These are phyloP conservation scores for Seira musarum DNA, from an alignment of 2,888 invertebrate species.

Conservation along the genomic window DNA sequence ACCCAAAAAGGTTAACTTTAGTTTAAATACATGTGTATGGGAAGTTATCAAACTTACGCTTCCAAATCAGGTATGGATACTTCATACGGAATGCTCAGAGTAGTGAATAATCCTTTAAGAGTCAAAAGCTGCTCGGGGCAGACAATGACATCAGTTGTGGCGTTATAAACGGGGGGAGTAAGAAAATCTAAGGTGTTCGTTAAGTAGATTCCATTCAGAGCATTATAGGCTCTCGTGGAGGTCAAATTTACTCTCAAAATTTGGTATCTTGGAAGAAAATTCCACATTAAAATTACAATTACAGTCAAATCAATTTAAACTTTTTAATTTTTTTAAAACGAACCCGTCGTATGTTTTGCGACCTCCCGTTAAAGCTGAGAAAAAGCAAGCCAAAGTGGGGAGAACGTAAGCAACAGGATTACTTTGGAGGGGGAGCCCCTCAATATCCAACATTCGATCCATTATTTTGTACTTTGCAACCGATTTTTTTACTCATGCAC, in stretches of 20 bases:
- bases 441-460: conserved; percentile 35
- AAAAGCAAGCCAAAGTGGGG: conserved; percentile 66
- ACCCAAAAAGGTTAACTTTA: not conserved
- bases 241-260: conserved; percentile 63
- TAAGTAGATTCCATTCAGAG: conserved; percentile 55
- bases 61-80: conserved; percentile 56
- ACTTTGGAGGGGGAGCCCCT: conserved; percentile 22
- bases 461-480: too few species aligned
- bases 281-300: not conserved
- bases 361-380: conserved; percentile 58
- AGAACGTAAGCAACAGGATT: conserved; percentile 55
- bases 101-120: conserved; percentile 53
- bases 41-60: conserved; percentile 37
- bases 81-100: conserved; percentile 58
- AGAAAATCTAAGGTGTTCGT: conserved; percentile 74
- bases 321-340: conserved; percentile 19
- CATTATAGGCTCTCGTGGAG: conserved; percentile 39
- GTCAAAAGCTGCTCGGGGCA: conserved; percentile 76
- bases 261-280: conserved; percentile 60
- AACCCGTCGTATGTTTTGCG: conserved; percentile 62
- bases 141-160: conserved; percentile 81
- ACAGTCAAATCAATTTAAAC: not conserved
- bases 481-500: too few species aligned
- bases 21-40: not conserved
- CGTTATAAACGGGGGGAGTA: conserved; percentile 75